phyloP scores from a whole-genome alignment of 2,888 invertebrate genomes.

The Hermaeophaga mercurialis region DNA sequence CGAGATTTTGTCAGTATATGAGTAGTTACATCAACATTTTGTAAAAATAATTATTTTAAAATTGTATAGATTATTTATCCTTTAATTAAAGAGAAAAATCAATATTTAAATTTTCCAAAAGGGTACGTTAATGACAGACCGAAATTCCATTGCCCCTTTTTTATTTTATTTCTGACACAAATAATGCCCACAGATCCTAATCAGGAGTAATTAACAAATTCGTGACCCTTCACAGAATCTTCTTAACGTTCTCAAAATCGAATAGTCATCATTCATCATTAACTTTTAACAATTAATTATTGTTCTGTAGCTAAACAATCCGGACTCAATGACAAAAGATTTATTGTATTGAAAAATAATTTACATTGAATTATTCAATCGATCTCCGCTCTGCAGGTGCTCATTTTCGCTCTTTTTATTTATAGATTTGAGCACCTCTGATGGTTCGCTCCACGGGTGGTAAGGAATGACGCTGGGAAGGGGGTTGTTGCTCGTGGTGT shows the following conservation, averaged over 20 bases:
- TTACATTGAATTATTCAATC: conserved; percentile 56
- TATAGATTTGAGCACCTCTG: conserved; percentile 43
- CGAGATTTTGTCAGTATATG: no score
- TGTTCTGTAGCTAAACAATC: conserved; percentile 49
- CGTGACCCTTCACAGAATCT: conserved; percentile 54
- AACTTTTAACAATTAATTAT: conserved; percentile 57
- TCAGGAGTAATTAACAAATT: conserved; percentile 58
- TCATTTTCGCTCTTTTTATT: conserved; percentile 45
- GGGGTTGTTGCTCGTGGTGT: conserved; percentile 25
- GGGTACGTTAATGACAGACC: conserved; percentile 15
- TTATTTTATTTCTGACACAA: conserved; percentile 22
- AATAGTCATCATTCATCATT: conserved; percentile 58
- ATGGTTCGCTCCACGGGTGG: conserved; percentile 36
- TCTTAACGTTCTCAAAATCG: conserved; percentile 54
- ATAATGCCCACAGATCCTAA: conserved; percentile 48
- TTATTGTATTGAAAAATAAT: conserved; percentile 57
- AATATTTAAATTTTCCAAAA: no score
- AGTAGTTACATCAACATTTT: no score
- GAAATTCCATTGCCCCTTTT: conserved; percentile 20
- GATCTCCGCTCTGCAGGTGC: conserved; percentile 47
- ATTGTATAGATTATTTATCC: no score
- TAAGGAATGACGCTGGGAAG: conserved; percentile 21
- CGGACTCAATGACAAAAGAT: conserved; percentile 56
- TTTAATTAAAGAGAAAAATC: no score
- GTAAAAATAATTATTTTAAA: no score